Base-by-base conservation (phyloP, 2,113 vertebrate genomes). In the Ammodytes marinus region DNA sequence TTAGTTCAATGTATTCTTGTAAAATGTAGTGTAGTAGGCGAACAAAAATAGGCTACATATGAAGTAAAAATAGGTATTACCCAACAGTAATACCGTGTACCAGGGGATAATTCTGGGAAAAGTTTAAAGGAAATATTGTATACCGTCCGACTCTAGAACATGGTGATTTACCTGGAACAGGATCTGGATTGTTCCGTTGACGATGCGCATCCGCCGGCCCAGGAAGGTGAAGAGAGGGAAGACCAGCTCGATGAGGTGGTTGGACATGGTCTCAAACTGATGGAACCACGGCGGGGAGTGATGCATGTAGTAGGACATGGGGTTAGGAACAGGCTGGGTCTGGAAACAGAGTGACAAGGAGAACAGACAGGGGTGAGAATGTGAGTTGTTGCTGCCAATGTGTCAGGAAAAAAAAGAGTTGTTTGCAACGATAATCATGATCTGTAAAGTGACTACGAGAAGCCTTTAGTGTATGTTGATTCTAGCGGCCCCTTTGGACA, bases 281-380 rank as follows among this genome's bases (percentile, higher is more conserved):
- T 99, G 98, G 65, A 99, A 95, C 97, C 97, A 98, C 95, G 95
- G 95, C 0, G 98, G 98, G 0, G 95, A 96, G 59, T 52, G 90
- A 74, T 99, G 98, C 95, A 99, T 90, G 94, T 95, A 98, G 92
- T 99, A 99, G 3, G 98, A 96, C 40, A 96, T 15, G 1, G 97
- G 97, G 92, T 94, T 99, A 67, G 98, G 98, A 87, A 99, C 96
- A 0, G 98, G 98, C 93, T 99, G 98, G 0, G 98, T 99, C 98
- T 99, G 95, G 2, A 9, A 2, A 58, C 17, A 63, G 40, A 17
- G 10, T 12, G n/a, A 15, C 58, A 37, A 69, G 43, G 49, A 78
- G 46, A 46, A 47, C 12, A 49, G 45, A 27, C 43, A 27, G 17
- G 69, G 53, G 9, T 17, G 6, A 45, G 46, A 15, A 63, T 10